phyloP scores from a whole-genome alignment of 1,140 invertebrate genomes.

The Listronotus bonariensis region DNA sequence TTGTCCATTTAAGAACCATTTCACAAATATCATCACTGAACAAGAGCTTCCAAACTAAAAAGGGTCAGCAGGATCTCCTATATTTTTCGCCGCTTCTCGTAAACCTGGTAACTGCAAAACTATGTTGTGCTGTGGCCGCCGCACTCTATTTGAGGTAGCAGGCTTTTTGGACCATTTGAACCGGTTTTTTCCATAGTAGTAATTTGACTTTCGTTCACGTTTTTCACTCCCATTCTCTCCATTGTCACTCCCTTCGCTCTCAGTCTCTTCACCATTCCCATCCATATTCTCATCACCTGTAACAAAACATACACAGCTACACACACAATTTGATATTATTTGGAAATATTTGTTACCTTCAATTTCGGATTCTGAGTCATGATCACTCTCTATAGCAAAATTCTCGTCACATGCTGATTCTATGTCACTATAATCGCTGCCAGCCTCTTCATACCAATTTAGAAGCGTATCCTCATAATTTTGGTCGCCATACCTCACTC shows the following conservation, averaged over 20 bases:
- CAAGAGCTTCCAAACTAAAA: constrained; percentile 1
- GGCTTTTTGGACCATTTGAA: too few species aligned
- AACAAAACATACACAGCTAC: not conserved
- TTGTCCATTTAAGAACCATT: too few species aligned
- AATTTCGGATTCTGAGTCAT: not conserved
- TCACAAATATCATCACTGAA: not conserved
- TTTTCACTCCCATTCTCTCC: too few species aligned
- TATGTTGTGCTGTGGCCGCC: too few species aligned
- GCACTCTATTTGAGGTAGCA: too few species aligned
- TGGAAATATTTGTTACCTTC: not conserved
- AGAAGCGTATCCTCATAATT: constrained; percentile 5
- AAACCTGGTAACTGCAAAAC: not conserved
- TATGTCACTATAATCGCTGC: constrained; percentile 2
- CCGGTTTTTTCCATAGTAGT: too few species aligned
- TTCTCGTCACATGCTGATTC: constrained; percentile 5
- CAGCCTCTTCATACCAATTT: constrained; percentile 14
- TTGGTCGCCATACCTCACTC: not conserved
- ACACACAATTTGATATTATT: not conserved
- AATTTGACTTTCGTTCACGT: too few species aligned
- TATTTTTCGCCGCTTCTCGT: not conserved
- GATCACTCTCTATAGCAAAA: constrained; percentile 15
- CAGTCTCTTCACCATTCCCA: too few species aligned
- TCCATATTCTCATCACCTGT: too few species aligned
- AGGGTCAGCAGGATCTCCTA: not conserved
- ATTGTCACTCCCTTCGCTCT: too few species aligned